Evolutionary conservation across 1,140 invertebrate species (phyloP), one percentile per base, ranked within the genome.

Genomic region (Drosophila mojavensis): DNA sequence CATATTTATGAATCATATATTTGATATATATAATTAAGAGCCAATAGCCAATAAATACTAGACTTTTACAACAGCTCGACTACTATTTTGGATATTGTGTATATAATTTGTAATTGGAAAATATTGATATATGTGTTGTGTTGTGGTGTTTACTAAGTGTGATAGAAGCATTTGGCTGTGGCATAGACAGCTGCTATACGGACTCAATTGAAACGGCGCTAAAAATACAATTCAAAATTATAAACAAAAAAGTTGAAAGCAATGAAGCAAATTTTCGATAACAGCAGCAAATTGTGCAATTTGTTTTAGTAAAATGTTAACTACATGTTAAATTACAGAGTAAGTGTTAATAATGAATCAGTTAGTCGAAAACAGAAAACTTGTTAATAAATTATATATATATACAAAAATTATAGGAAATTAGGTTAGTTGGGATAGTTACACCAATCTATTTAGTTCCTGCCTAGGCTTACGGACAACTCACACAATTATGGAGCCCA

Each of bases 141-240:
- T 74, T 15, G 43, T 47, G 15, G 63, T 51, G 58, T 81, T 71
- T 72, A 59, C 51, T 65, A 33, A 55, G 50, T 75, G 48, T 75
- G 48, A 56, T 62, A 60, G 61, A 75, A 65, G 43, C 51, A 61
- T 50, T 69, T 62, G 48, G 62, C 28, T 56, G 76, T 71, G 54
- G 62, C 47, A 20, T 58, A 41, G 63, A 71, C 50, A 39, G 50
- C 73, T 85, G 50, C 73, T 85, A 81, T 55, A 79, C 76, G 53
- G 83, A 88, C 61, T 86, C 84, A 78, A 86, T 65, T 68, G 79
- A 74, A 50, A 79, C 76, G 80, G 72, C 73, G 84, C 83, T 86
- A 86, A 84, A 86, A 86, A 72, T 79, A 78, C 65, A 75, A 58
- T 53, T 53, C 28, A 68, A 69, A 80, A 73, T 75, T 30, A 58